Conservation (phyloP, 2,888 invertebrate species). For the Drosophila macrothrix region DNA sequence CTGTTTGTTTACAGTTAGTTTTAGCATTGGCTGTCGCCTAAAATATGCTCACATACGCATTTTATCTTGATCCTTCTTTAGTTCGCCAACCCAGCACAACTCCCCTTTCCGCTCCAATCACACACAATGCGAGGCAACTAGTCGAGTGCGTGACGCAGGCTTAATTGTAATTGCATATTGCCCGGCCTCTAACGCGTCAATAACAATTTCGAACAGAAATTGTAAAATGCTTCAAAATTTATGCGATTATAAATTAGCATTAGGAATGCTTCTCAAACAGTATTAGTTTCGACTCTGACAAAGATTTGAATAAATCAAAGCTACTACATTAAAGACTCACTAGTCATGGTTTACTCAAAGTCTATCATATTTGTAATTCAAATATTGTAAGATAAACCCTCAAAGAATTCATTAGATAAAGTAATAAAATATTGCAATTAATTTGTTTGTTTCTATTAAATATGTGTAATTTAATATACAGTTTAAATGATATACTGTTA, state of each 20-base stretch:
- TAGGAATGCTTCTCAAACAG: neutral
- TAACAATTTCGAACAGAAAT: constrained; percentile 17
- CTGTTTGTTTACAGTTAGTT: constrained; percentile 40
- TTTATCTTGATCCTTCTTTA: constrained; percentile 60
- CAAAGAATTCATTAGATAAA: neutral
- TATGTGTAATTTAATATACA: neutral
- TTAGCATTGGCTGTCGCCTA: constrained; percentile 65
- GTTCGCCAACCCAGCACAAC: neutral
- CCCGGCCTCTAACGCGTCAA: constrained; percentile 47
- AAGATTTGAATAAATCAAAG: neutral
- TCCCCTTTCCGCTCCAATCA: neutral
- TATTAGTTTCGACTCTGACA: neutral
- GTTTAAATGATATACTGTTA: neutral
- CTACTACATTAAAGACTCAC: neutral
- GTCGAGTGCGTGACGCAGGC: constrained; percentile 52
- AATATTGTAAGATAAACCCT: neutral
- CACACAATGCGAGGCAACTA: constrained; percentile 13
- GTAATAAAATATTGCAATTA: neutral
- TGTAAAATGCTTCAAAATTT: constrained; percentile 3
- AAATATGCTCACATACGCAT: constrained; percentile 72
- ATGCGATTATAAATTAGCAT: constrained; percentile 3
- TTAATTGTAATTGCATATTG: constrained; percentile 60
- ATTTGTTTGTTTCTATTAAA: neutral
- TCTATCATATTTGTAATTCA: neutral
- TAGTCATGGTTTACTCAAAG: neutral